These are phyloP conservation scores for Lethocerus indicus DNA, from an alignment of 1,140 invertebrate species.

Conservation along the genomic window DNA sequence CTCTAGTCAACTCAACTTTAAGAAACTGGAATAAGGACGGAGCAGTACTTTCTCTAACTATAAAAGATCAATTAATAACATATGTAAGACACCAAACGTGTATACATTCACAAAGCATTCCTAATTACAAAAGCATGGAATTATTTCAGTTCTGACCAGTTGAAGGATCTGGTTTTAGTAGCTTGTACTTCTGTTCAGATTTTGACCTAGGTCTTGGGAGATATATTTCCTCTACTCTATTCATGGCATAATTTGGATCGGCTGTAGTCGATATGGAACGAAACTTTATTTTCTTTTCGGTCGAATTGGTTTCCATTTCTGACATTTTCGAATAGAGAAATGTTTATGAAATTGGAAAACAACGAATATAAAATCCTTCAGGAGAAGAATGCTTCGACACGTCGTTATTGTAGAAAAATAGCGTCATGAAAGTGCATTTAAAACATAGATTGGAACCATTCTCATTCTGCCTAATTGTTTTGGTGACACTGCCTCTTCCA, in stretches of 20 bases:
- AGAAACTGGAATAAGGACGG: constrained; percentile 56
- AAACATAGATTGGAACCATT: too few species aligned
- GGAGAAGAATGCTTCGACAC: too few species aligned
- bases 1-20: constrained; percentile 72
- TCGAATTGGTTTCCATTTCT: background rate
- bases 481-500: too few species aligned
- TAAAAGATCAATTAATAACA: background rate
- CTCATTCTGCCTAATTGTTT: too few species aligned
- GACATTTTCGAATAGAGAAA: background rate
- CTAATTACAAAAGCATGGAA: background rate
- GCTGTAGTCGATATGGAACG: constrained; percentile 16
- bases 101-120: background rate
- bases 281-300: constrained; percentile 17
- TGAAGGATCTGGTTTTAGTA: constrained; percentile 7
- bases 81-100: background rate
- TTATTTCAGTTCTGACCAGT: background rate
- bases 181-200: constrained; percentile 16
- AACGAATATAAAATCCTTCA: too few species aligned
- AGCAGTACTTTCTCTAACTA: constrained; percentile 9
- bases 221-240: constrained; percentile 14
- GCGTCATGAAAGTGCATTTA: too few species aligned
- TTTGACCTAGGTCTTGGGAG: constrained; percentile 15
- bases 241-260: constrained; percentile 13
- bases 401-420: too few species aligned
- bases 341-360: too few species aligned